phyloP scores from a whole-genome alignment of 2,797 vertebrate genomes.

The Tapirus indicus region DNA sequence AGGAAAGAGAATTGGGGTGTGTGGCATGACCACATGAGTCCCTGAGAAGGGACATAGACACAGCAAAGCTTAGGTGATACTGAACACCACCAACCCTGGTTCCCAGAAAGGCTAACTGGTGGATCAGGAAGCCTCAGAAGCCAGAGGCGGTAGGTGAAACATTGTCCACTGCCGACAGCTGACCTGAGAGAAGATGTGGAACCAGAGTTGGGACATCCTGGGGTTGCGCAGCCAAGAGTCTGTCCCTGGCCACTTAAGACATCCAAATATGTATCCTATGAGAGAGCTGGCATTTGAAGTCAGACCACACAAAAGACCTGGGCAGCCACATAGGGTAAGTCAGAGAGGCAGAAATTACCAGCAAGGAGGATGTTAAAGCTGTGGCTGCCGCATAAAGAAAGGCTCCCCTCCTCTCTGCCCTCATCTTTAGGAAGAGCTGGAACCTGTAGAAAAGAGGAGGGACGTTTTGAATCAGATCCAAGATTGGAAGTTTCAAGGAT shows the following conservation, averaged over 20 bases:
- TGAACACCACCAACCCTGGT: neutral
- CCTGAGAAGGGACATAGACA: too few relatives aligned
- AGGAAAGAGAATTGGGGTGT: neutral
- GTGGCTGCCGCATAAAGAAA: neutral
- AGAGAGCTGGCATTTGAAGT: neutral
- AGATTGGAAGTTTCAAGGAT: neutral
- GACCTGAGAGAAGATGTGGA: neutral
- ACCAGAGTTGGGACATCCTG: rapidly evolving
- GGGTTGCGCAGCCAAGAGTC: neutral
- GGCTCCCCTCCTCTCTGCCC: too few relatives aligned
- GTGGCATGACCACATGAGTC: neutral
- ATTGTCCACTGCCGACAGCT: too few relatives aligned
- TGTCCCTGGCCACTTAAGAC: neutral
- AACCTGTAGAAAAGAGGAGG: neutral
- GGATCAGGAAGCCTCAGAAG: neutral
- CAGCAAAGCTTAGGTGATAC: neutral
- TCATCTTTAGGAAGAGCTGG: too few relatives aligned
- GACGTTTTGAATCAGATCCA: neutral
- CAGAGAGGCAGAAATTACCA: neutral
- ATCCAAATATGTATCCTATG: neutral
- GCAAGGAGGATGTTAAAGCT: too few relatives aligned
- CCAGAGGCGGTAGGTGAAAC: neutral
- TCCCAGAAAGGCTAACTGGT: neutral
- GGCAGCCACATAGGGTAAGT: neutral
- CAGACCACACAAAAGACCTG: neutral